Evolutionary conservation across 1,140 invertebrate species (phyloP).

Genomic region (Drosophila littoralis): DNA sequence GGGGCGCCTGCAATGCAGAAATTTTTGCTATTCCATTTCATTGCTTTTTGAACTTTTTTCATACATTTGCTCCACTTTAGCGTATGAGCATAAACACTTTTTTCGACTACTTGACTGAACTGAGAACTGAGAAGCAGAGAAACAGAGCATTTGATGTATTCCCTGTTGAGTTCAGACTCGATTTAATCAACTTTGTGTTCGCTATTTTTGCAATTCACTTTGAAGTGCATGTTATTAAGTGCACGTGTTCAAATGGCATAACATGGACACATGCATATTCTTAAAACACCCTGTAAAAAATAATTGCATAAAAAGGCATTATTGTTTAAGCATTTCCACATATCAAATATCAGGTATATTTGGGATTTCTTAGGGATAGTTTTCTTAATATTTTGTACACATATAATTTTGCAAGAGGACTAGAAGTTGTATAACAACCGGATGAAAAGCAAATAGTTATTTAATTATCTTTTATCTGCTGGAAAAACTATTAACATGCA

Average conservation of each 20-base stretch:
- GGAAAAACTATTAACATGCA: not conserved
- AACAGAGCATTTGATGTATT: conserved; percentile 9
- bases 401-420: no score
- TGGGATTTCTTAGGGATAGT: not conserved
- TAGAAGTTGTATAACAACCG: no score
- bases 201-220: conserved; percentile 12
- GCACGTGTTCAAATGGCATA: conserved; percentile 15
- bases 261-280: not conserved
- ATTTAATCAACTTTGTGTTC: conserved; percentile 31
- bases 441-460: not conserved
- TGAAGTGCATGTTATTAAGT: conserved; percentile 19
- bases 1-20: conserved; percentile 13
- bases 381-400: no score
- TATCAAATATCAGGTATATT: no score
- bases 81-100: conserved; percentile 2
- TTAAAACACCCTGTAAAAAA: not conserved
- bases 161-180: conserved; percentile 11
- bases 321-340: no score
- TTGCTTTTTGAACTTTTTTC: conserved; percentile 23
- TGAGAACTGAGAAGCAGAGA: conserved; percentile 7
- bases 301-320: no score
- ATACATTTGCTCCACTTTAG: conserved; percentile 26
- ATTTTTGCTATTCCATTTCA: conserved; percentile 32
- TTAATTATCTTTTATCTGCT: not conserved
- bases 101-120: conserved; percentile 15